Evolutionary conservation across 2,888 invertebrate species (phyloP).

Genomic region (Adela reaumurella): DNA sequence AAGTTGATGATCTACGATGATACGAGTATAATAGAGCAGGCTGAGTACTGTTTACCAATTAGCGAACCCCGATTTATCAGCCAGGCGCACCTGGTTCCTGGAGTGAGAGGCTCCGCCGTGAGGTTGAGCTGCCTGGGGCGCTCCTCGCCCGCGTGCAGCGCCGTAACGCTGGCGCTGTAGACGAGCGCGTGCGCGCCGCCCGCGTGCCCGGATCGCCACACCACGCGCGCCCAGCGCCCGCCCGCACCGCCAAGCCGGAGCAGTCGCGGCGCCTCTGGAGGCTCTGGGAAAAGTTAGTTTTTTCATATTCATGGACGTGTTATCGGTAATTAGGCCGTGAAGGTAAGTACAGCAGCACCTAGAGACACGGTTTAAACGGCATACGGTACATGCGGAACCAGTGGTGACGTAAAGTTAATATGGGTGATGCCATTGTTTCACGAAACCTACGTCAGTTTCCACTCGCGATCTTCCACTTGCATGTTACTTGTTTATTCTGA

Average conservation of each 20-base stretch:
- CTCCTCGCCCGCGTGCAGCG: constrained; percentile 20
- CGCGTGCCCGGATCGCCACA: constrained; percentile 38
- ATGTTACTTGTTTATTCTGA: too few relatives aligned
- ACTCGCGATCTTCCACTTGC: too few relatives aligned
- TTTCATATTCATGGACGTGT: not conserved
- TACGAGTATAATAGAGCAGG: too few relatives aligned
- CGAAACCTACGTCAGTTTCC: too few relatives aligned
- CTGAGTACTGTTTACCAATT: too few relatives aligned
- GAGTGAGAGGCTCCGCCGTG: not conserved
- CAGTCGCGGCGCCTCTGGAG: constrained; percentile 62
- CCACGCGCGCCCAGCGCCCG: constrained; percentile 55
- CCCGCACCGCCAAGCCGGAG: constrained; percentile 58
- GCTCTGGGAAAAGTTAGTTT: constrained; percentile 56
- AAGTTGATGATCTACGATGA: too few relatives aligned
- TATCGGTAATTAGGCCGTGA: not conserved
- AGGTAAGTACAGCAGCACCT: not conserved
- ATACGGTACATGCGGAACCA: not conserved
- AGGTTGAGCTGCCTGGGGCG: constrained; percentile 12
- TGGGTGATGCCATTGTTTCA: too few relatives aligned
- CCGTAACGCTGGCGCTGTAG: constrained; percentile 23
- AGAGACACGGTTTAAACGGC: too few relatives aligned
- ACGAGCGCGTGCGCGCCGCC: constrained; percentile 7
- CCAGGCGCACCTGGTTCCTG: not conserved
- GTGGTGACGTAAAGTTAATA: too few relatives aligned
- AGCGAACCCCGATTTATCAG: too few relatives aligned